These are phyloP conservation scores for Eupithecia subfuscata DNA, from an alignment of 2,888 invertebrate species.

Conservation along the genomic window DNA sequence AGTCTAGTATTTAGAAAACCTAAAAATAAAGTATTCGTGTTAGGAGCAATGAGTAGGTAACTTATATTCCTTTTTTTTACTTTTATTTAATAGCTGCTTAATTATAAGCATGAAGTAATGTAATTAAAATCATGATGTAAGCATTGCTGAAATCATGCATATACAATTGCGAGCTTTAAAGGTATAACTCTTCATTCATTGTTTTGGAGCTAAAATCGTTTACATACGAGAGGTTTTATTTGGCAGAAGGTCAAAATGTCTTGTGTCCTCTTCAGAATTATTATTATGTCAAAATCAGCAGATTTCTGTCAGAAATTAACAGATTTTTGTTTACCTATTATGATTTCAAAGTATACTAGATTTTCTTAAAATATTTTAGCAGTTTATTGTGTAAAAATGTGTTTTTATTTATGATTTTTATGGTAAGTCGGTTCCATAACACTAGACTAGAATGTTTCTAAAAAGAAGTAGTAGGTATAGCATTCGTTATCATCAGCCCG, in stretches of 20 bases:
- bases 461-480: neutral
- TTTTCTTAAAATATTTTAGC: slow-evolving; percentile 7
- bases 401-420: neutral
- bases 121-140: too few relatives aligned
- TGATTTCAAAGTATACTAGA: neutral
- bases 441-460: neutral
- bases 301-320: neutral
- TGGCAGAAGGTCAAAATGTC: neutral
- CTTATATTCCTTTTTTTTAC: too few relatives aligned
- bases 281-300: slow-evolving; percentile 6
- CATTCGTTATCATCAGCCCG: too few relatives aligned
- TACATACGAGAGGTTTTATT: neutral
- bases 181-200: too few relatives aligned
- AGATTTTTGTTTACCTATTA: slow-evolving; percentile 17
- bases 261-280: neutral
- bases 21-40: too few relatives aligned
- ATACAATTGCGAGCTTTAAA: too few relatives aligned
- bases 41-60: too few relatives aligned
- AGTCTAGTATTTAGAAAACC: too few relatives aligned
- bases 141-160: too few relatives aligned
- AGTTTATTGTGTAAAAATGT: slow-evolving; percentile 7
- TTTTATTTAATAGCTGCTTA: too few relatives aligned
- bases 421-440: slow-evolving; percentile 7
- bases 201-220: too few relatives aligned
- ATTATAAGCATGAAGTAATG: too few relatives aligned